A percentile compares a stretch with the other conserved stretches of the same genome.
Conservation (phyloP, 2,797 vertebrate genomes). For the Mormyrops boulengeri region DNA sequence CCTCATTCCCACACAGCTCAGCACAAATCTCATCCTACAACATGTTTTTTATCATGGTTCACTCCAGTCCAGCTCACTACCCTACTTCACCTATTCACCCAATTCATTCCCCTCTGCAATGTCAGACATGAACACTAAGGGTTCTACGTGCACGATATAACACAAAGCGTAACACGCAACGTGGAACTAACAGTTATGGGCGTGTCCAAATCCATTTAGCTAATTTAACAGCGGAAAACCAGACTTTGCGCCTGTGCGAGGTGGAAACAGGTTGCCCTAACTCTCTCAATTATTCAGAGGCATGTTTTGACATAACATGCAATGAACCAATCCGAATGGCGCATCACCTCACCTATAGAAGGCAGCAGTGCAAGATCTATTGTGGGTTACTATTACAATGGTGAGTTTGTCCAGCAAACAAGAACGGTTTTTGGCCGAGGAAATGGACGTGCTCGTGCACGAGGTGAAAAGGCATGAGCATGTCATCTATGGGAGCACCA, state of each 20-base stretch:
- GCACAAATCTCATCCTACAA: conserved; percentile 42
- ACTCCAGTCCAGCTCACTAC: conserved; percentile 32
- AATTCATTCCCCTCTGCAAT: neutral
- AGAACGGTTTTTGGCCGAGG: neutral
- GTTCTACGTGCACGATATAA: neutral
- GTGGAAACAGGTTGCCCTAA: too few species aligned
- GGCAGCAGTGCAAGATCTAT: neutral
- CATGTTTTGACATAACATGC: neutral
- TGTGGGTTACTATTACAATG: neutral
- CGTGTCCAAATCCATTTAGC: neutral
- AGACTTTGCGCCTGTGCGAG: neutral
- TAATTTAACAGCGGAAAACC: neutral
- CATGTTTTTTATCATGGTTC: conserved; percentile 34
- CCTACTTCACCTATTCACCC: neutral
- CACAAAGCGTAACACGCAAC: neutral
- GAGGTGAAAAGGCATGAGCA: neutral
- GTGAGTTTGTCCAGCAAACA: neutral
- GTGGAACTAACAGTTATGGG: neutral
- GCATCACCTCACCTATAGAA: neutral
- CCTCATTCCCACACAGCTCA: conserved; percentile 50
- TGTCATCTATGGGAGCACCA: neutral
- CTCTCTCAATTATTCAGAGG: neutral
- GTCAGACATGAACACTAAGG: neutral
- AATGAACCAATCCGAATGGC: neutral
- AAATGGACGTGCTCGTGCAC: neutral